Base-by-base conservation (phyloP, 2,888 invertebrate genomes). In the Spisula solida region DNA sequence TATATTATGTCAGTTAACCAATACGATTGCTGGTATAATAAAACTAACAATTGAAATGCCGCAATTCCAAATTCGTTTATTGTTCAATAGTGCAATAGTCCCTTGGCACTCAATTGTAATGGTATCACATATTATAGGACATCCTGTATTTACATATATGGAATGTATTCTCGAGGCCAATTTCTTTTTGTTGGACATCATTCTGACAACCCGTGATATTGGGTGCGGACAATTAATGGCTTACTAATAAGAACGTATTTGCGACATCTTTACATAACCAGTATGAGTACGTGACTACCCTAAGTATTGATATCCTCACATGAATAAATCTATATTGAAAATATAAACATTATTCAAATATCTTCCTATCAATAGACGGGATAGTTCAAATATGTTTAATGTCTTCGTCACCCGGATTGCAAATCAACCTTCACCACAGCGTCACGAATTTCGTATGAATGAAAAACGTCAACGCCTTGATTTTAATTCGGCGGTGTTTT, bases 241-340 rank as follows among this genome's bases (percentile, higher is more conserved):
- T n/a, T 18, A 6, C 56, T 6, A 56, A 20, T 56, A 56, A n/a
- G 18, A 56, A 20, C n/a, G 56, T 56, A 18, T n/a, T n/a, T 20
- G 1, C 20, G 56, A n/a, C 56, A 12, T 66, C 60, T 66, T n/a
- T 8, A 66, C 25, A 66, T 5, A 10, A n/a, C 10, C 25, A n/a
- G 25, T 66, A 10, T 25, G 60, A 66, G n/a, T 1, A 25, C 60
- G 60, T 66, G 60, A 66, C 10, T 6, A 12, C 25, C 60, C 25
- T 25, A 10, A 2, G 60, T 25, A 25, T 66, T 10, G 25, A 66
- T 66, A 10, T 66, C 12, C n/a, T 66, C n/a, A 25, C 60, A 66
- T 66, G 60, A 66, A 66, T 66, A 66, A 66, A 66, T 66, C n/a
- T 66, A 12, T 66, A n/a, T 66, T 66, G n/a, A 66, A 66, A 66